These are phyloP conservation scores for Drepana falcataria DNA, from an alignment of 2,888 invertebrate species.

Conservation along the genomic window DNA sequence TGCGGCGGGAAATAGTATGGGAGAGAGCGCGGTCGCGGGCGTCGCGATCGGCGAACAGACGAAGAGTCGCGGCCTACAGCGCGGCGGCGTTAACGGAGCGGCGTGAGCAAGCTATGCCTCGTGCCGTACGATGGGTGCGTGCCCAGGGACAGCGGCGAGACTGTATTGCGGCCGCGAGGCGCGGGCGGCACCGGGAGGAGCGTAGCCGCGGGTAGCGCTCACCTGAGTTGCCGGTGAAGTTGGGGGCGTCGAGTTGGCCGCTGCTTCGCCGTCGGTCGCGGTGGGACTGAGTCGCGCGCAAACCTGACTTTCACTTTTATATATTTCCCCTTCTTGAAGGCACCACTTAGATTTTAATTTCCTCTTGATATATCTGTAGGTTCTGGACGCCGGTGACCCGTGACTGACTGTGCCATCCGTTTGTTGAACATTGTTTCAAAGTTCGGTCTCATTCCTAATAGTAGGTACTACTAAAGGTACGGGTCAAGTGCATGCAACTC, in stretches of 20 bases:
- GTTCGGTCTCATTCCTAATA: conserved; percentile 27
- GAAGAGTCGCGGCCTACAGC: conserved; percentile 26
- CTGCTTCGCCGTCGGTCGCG: conserved; percentile 43
- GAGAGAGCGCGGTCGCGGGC: conserved; percentile 27
- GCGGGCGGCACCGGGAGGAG: conserved; percentile 4
- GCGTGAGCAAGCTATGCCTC: conserved; percentile 1
- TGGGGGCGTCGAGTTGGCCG: conserved; percentile 28
- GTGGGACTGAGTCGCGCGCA: conserved; percentile 64
- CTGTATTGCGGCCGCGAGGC: background rate
- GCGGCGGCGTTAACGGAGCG: conserved; percentile 15
- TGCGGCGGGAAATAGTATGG: conserved; percentile 20
- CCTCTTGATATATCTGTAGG: conserved; percentile 35
- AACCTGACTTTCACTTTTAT: conserved; percentile 61
- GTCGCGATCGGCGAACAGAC: conserved; percentile 29
- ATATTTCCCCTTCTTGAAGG: conserved; percentile 58
- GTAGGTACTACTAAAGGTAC: background rate
- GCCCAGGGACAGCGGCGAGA: background rate
- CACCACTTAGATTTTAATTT: conserved; percentile 39
- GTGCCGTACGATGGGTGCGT: background rate
- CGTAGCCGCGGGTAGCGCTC: conserved; percentile 26
- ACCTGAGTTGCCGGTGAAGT: conserved; percentile 28
- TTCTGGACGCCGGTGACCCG: conserved; percentile 47
- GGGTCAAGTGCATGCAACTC: background rate
- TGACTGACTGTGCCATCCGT: conserved; percentile 27
- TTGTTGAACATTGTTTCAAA: conserved; percentile 28